These are phyloP conservation scores for Syrista parreyssii DNA, from an alignment of 2,888 invertebrate species.

Conservation along the genomic window DNA sequence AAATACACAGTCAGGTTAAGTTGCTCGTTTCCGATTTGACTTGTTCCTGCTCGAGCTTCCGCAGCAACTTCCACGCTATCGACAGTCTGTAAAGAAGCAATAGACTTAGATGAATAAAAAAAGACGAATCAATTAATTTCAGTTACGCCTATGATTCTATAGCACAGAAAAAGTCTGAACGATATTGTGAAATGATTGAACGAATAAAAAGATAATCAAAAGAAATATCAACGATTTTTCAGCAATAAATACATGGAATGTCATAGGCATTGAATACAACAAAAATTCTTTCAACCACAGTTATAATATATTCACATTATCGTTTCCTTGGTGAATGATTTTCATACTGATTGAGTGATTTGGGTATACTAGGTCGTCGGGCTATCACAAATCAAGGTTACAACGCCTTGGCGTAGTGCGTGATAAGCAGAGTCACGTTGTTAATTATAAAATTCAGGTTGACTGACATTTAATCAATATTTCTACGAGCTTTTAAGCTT, in stretches of 20 bases:
- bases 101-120: slow-evolving; percentile 11
- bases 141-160: slow-evolving; percentile 4
- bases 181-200: not conserved
- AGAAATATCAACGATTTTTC: not conserved
- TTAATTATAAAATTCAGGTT: not conserved
- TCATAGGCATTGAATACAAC: not conserved
- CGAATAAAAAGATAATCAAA: not conserved
- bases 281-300: not conserved
- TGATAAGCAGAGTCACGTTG: not conserved
- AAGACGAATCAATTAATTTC: slow-evolving; percentile 11
- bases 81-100: slow-evolving; percentile 63
- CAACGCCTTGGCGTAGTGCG: not conserved
- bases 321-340: not conserved
- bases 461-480: not conserved
- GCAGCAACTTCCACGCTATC: slow-evolving; percentile 67
- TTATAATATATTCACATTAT: not conserved
- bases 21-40: slow-evolving; percentile 68
- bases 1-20: slow-evolving; percentile 81
- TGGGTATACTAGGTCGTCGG: not conserved
- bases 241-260: not conserved
- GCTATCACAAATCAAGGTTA: not conserved
- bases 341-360: not conserved
- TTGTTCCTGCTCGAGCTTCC: slow-evolving; percentile 60
- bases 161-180: not conserved
- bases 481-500: not conserved